Percentiles rank a stretch among this genome's conserved stretches.
Conservation (phyloP, 2,888 invertebrate genomes). For the Volucella inflata region DNA sequence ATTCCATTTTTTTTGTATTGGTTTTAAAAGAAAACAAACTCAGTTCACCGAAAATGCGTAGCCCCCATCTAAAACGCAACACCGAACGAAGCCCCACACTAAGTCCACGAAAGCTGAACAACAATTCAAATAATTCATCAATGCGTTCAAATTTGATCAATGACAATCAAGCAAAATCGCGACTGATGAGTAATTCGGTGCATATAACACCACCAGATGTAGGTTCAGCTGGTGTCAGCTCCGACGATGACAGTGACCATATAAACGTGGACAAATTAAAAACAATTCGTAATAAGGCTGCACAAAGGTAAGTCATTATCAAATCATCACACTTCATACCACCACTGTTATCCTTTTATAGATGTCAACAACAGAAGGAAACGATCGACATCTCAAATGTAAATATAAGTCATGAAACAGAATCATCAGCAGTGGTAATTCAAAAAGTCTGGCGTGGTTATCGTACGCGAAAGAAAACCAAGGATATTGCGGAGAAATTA, state of each 20-base stretch:
- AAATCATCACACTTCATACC: background rate
- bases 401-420: conserved; percentile 80
- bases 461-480: conserved; percentile 87
- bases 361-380: conserved; percentile 79
- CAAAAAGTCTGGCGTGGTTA: conserved; percentile 95
- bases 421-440: conserved; percentile 89
- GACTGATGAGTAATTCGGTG: conserved; percentile 77
- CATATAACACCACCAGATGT: conserved; percentile 81
- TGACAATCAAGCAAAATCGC: conserved; percentile 78
- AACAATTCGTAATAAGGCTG: conserved; percentile 87
- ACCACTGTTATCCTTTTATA: conserved; percentile 24
- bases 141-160: conserved; percentile 68
- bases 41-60: conserved; percentile 82
- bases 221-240: conserved; percentile 82
- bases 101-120: conserved; percentile 81
- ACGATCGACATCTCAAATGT: conserved; percentile 78
- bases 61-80: conserved; percentile 81
- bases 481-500: conserved; percentile 87
- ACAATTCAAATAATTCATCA: conserved; percentile 54
- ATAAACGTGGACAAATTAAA: conserved; percentile 88
- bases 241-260: conserved; percentile 87
- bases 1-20: background rate
- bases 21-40: conserved; percentile 80
- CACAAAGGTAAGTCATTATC: conserved; percentile 82
- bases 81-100: conserved; percentile 80